Evolutionary conservation across 2,888 invertebrate genomes (phyloP).

Genomic region (Pristionchus entomophagus): DNA sequence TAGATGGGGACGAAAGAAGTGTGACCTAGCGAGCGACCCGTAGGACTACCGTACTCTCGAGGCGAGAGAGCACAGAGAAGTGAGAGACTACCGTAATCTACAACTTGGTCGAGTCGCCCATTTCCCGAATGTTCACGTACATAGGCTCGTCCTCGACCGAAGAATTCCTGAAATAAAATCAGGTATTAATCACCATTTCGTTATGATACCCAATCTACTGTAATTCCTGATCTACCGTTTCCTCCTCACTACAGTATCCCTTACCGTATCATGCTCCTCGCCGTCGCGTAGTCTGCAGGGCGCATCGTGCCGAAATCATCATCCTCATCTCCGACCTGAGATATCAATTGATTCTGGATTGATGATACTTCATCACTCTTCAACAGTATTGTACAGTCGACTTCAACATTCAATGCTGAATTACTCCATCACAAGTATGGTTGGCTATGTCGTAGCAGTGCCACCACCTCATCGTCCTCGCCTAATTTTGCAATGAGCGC

Average conservation of each 20-base stretch:
- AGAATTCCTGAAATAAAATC: not conserved
- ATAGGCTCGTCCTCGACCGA: constrained; percentile 34
- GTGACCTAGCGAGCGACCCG: constrained; percentile 43
- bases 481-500: too few species aligned
- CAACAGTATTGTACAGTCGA: too few species aligned
- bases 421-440: too few species aligned
- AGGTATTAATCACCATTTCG: not conserved
- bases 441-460: too few species aligned
- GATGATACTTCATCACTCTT: too few species aligned
- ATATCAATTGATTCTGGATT: too few species aligned
- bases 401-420: too few species aligned
- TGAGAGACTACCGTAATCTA: constrained; percentile 38
- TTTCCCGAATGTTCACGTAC: constrained; percentile 42
- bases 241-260: not conserved
- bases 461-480: too few species aligned
- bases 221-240: not conserved
- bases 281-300: constrained; percentile 9
- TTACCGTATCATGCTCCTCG: constrained; percentile 11
- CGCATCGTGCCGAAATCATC: constrained; percentile 44
- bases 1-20: not conserved
- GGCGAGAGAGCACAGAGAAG: not conserved
- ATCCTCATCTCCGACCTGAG: not conserved
- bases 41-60: constrained; percentile 12
- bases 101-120: constrained; percentile 44
- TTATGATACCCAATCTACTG: too few species aligned